These are phyloP conservation scores for Rhyzopertha dominica DNA, from an alignment of 1,140 invertebrate species.

Conservation along the genomic window DNA sequence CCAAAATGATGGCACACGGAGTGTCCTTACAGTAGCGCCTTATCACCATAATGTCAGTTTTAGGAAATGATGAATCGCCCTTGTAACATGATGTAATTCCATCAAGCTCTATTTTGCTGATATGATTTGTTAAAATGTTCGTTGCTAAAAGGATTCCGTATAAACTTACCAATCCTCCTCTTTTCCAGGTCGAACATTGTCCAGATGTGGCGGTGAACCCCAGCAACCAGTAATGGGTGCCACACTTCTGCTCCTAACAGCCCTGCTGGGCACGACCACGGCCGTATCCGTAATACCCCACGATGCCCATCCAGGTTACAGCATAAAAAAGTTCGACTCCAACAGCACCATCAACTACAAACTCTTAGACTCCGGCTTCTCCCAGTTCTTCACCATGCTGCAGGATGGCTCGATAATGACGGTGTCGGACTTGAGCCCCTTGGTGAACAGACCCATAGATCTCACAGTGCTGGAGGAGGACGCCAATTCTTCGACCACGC, in stretches of 20 bases:
- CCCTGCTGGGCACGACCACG: conserved; percentile 19
- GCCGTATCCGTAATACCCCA: conserved; percentile 63
- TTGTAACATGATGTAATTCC: no score
- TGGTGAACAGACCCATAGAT: conserved; percentile 74
- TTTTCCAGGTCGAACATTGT: no score
- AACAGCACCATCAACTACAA: conserved; percentile 56
- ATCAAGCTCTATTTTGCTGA: no score
- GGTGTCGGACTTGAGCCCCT: conserved; percentile 70
- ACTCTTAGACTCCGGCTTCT: conserved; percentile 69
- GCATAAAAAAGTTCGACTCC: conserved; percentile 65
- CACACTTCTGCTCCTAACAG: conserved; percentile 16
- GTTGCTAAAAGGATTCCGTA: not conserved
- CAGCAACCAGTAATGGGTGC: conserved; percentile 15
- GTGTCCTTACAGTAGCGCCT: no score
- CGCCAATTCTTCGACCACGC: conserved; percentile 70
- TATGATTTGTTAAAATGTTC: conserved; percentile 1
- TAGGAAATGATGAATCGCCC: no score
- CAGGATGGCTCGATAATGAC: conserved; percentile 86
- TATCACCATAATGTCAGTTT: no score
- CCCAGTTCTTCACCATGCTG: conserved; percentile 80
- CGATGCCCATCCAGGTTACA: conserved; percentile 80
- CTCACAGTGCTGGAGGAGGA: conserved; percentile 76
- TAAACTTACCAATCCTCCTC: no score
- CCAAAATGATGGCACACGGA: no score
- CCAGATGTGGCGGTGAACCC: conserved; percentile 12